Conservation (phyloP, 2,888 invertebrate genomes). For the Sarcophaga variegata region DNA sequence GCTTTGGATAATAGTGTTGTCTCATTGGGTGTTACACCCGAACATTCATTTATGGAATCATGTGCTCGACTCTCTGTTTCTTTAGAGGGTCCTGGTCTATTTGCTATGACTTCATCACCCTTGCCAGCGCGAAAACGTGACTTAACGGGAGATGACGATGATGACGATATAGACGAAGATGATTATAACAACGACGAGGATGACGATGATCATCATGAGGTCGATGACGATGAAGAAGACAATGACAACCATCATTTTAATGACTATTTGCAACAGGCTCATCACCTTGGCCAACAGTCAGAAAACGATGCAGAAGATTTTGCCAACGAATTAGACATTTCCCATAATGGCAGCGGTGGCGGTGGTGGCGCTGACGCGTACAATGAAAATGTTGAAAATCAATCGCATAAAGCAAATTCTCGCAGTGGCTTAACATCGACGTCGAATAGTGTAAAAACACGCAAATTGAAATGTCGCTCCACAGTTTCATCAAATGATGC, state of each 20-base stretch:
- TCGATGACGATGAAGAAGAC: constrained; percentile 71
- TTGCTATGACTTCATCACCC: constrained; percentile 85
- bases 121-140: constrained; percentile 81
- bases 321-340: constrained; percentile 75
- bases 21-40: constrained; percentile 91
- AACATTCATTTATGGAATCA: constrained; percentile 92
- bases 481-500: constrained; percentile 40
- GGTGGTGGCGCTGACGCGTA: constrained; percentile 45
- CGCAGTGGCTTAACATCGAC: constrained; percentile 36
- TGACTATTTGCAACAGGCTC: constrained; percentile 39
- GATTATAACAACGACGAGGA: constrained; percentile 75
- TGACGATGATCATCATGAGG: constrained; percentile 75
- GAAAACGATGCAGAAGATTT: constrained; percentile 70
- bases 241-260: constrained; percentile 62
- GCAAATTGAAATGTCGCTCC: constrained; percentile 43
- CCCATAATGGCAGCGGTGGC: constrained; percentile 70
- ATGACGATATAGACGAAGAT: constrained; percentile 74
- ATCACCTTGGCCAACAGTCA: constrained; percentile 26
- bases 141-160: constrained; percentile 68
- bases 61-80: constrained; percentile 94
- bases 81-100: constrained; percentile 90
- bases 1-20: constrained; percentile 84
- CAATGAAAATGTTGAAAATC: constrained; percentile 61
- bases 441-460: constrained; percentile 27
- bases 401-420: constrained; percentile 61